These are phyloP conservation scores for Falco rusticolus DNA, from an alignment of 2,797 vertebrate species.

Conservation along the genomic window DNA sequence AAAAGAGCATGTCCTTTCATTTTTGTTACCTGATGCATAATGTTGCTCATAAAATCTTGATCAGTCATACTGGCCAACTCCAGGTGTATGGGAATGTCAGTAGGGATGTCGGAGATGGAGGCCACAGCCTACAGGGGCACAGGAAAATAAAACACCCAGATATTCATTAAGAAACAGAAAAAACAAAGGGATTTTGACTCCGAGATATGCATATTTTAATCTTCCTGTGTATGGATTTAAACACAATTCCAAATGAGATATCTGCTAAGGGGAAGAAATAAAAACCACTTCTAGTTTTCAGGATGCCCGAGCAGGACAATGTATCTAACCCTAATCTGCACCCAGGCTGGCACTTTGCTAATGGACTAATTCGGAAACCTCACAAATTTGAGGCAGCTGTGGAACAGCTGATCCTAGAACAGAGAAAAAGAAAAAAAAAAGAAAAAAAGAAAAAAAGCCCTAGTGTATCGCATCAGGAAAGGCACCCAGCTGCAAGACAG, in stretches of 20 bases:
- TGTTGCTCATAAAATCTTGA: constrained; percentile 90
- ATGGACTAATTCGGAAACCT: neutral
- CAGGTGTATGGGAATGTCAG: constrained; percentile 89
- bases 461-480: neutral
- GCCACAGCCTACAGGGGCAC: constrained; percentile 80
- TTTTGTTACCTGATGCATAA: constrained; percentile 90
- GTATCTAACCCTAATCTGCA: neutral
- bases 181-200: neutral
- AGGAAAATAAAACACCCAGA: neutral
- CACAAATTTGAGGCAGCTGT: neutral
- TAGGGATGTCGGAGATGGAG: constrained; percentile 87
- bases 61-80: constrained; percentile 98
- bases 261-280: neutral
- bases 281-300: neutral
- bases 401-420: neutral
- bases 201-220: neutral
- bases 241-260: neutral
- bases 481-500: neutral
- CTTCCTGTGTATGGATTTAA: neutral
- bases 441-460: too few species aligned
- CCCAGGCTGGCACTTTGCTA: neutral
- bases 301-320: neutral
- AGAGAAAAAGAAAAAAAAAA: neutral
- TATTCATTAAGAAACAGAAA: neutral
- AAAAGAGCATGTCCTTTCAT: neutral